Evolutionary conservation across 1,140 invertebrate species (phyloP), one percentile per base, ranked within the genome.

Genomic region (Drosophila setifemur): DNA sequence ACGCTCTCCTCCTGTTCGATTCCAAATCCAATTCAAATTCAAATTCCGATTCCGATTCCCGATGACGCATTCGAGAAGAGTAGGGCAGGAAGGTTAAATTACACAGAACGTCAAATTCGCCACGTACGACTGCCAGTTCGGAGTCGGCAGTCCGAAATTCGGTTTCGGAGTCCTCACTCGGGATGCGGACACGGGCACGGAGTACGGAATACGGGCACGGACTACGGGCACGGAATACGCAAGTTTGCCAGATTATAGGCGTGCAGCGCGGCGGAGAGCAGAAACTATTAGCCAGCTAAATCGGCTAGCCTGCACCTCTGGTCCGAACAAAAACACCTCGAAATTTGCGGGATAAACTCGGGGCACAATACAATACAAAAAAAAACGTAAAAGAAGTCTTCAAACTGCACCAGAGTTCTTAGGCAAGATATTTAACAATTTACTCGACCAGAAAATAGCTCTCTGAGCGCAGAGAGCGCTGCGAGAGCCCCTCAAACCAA

Each of bases 31-130:
- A 2, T 23, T 5, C 5, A 23, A 14, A 37, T 37, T 37, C 14
- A 37, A 37, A 37, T 18, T 37, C 42, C 42, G 60, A 64, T 49
- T 64, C 68, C 71, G 60, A 64, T 49, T 64, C 68, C 71, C 82
- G 81, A 86, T 86, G 81, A 86, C 81, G 81, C 81, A 86, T 86
- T 68, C 72, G 60, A 81, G 85, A 49, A 61, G 60, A 88, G 85
- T 88, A 88, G 85, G 85, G 75, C 78, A 88, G 85, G 85, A 88
- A 88, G 85, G 83, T 88, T 88, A 88, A 85, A 81, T 77, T 88
- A 85, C 78, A 83, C 78, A 83, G 74, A 78, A 82, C 68, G 47
- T 42, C 78, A 76, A 67, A 76, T 37, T 60, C 67, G 68, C 68
- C 68, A 71, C 70, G 57, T 73, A 63, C 55, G 14, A 73, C 42